A percentile compares a stretch with the other conserved stretches of the same genome.
Conservation (phyloP, 2,888 invertebrate genomes). For the Orthosia gracilis region DNA sequence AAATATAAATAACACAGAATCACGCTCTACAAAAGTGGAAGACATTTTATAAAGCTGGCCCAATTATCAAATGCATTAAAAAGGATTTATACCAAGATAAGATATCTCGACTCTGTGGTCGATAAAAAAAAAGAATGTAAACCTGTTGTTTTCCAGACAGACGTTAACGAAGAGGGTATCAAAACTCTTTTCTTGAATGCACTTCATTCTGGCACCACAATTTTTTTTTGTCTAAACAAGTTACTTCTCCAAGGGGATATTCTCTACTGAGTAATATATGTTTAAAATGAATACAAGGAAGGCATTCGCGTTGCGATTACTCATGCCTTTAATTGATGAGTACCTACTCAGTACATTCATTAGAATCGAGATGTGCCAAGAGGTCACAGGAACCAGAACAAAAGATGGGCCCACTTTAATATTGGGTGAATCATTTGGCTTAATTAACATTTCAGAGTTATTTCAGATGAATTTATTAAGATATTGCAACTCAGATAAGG, state of each 20-base stretch:
- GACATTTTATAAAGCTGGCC: neutral
- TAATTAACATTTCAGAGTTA: constrained; percentile 14
- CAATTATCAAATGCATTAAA: constrained; percentile 31
- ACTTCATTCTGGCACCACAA: constrained; percentile 52
- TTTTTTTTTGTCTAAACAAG: constrained; percentile 7
- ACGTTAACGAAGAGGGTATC: constrained; percentile 49
- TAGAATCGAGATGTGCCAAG: constrained; percentile 31
- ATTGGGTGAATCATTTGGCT: constrained; percentile 50
- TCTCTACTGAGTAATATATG: constrained; percentile 52
- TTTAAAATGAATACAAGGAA: constrained; percentile 37
- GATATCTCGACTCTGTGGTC: neutral
- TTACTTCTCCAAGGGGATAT: constrained; percentile 6
- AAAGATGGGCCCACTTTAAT: constrained; percentile 41
- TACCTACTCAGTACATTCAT: constrained; percentile 51
- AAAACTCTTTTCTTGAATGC: constrained; percentile 42
- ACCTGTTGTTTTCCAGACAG: constrained; percentile 63
- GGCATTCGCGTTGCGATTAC: constrained; percentile 45
- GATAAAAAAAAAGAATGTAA: constrained; percentile 9
- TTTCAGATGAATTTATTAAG: neutral
- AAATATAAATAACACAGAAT: constrained; percentile 25
- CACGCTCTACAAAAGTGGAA: constrained; percentile 1
- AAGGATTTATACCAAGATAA: constrained; percentile 31
- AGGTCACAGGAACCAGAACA: constrained; percentile 44
- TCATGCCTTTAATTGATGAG: constrained; percentile 62
- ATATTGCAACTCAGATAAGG: neutral